Conservation (phyloP, 2,113 vertebrate genomes). For the Prinia subflava region DNA sequence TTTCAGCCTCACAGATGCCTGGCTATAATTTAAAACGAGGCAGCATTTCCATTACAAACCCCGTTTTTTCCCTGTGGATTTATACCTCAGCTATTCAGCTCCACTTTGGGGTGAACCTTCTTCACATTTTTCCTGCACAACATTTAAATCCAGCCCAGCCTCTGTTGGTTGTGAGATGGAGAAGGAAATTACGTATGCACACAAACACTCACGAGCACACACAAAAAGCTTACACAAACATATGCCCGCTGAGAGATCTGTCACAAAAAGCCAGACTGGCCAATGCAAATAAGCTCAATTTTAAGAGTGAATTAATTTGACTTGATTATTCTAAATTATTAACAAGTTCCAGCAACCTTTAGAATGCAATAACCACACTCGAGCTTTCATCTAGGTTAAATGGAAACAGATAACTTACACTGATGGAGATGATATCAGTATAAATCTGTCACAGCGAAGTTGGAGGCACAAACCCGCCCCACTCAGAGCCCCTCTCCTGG, state of each 20-base stretch:
- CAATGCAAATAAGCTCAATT: conserved; percentile 29
- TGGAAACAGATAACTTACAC: not conserved
- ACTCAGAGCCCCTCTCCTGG: not conserved
- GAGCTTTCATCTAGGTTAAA: not conserved
- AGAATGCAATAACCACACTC: not conserved
- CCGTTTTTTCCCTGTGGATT: conserved; percentile 1
- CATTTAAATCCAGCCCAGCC: not conserved
- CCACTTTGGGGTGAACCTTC: not conserved
- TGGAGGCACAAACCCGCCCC: not conserved
- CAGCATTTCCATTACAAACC: conserved; percentile 32
- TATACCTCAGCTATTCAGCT: conserved; percentile 5
- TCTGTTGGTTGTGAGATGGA: not conserved
- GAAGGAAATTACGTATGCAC: conserved; percentile 35
- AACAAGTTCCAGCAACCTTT: conserved; percentile 35
- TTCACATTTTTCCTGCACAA: not conserved
- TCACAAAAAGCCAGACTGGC: not conserved
- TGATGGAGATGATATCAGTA: not conserved
- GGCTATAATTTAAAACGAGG: not conserved
- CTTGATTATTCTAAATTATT: conserved; percentile 52
- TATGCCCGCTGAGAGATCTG: not conserved
- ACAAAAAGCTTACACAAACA: conserved; percentile 24
- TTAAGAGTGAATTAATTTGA: conserved; percentile 17
- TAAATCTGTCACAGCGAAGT: not conserved
- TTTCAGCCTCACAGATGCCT: conserved; percentile 22
- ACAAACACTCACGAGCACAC: not conserved